Base-by-base conservation (phyloP, 2,797 vertebrate genomes). In the Myotis pilosus region DNA sequence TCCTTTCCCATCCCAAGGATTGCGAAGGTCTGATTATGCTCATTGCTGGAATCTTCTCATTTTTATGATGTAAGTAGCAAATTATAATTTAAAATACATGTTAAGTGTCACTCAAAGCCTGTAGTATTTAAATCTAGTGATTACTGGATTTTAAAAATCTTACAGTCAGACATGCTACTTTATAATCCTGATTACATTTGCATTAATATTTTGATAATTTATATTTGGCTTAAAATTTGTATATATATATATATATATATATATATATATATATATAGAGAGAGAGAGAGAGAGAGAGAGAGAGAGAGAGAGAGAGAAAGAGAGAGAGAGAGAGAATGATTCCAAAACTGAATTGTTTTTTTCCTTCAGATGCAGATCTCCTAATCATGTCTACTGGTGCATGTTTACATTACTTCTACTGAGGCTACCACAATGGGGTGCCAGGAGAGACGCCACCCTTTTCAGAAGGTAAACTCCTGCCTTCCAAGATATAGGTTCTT, bases 401-500 rank as follows among this genome's bases (percentile, higher is more conserved):
- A 12, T 57, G 82, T 57, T 89, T 55, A 76, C 19, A 30, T 51
- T 84, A 15, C 3, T 87, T 49, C 15, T 19, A 75, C 13, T 41
- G 36, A 84, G 23, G 38, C 4, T 16, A 1, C 17, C 16, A 17
- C 28, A 64, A 25, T 4, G n/a, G 28, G 20, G 36, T 71, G 38
- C 69, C 2, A 51, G 36, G 10, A 47, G 10, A 49, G 15, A 8
- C 51, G 38, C 44, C 17, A 20, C 36, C n/a, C 44, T 30, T 55
- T 57, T 36, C 0, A 71, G 79, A 91, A 92, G 68, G 82, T 1
- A 41, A 49, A 62, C 4, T 81, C 22, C 76, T 96, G 69, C 44
- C 10, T 1, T 86, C 41, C 41, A 88, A 96, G 91, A 89, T 6
- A 57, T 79, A 82, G 60, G 44, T 87, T 95, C 68, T 87, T 87